Evolutionary conservation across 2,113 vertebrate species (phyloP).

Genomic region (Tretioscincus oriximinensis): DNA sequence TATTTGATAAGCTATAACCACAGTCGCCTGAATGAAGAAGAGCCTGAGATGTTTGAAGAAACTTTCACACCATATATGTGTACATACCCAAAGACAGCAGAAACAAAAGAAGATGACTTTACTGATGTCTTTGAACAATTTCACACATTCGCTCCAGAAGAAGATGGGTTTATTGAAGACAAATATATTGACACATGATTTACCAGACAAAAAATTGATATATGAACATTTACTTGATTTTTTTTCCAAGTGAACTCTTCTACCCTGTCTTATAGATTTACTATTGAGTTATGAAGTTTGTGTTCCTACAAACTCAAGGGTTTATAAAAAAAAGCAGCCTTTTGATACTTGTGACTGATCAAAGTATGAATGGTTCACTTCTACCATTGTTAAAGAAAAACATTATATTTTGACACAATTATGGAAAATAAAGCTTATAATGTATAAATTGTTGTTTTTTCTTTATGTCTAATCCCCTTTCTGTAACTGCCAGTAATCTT

Average conservation of each 20-base stretch:
- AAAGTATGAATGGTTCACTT: not conserved
- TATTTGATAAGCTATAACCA: slow-evolving; percentile 85
- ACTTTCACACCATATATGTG: slow-evolving; percentile 64
- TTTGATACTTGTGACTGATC: not conserved
- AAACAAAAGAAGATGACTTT: slow-evolving; percentile 56
- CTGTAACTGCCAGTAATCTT: no score
- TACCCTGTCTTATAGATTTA: slow-evolving; percentile 6
- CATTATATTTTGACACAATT: not conserved
- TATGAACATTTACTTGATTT: slow-evolving; percentile 4
- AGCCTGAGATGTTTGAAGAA: slow-evolving; percentile 67
- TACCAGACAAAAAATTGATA: slow-evolving; percentile 87
- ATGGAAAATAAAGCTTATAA: not conserved
- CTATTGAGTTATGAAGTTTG: not conserved
- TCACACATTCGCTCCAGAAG: slow-evolving; percentile 64
- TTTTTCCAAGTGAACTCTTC: slow-evolving; percentile 25
- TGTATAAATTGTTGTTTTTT: not conserved
- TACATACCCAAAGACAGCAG: slow-evolving; percentile 53
- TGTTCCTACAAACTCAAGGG: not conserved
- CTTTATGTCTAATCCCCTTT: not conserved
- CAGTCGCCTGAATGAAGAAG: slow-evolving; percentile 73
- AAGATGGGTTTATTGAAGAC: slow-evolving; percentile 90
- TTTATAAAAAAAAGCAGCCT: not conserved
- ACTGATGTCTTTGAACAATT: slow-evolving; percentile 68
- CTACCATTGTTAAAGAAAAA: not conserved
- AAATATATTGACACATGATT: slow-evolving; percentile 81